Evolutionary conservation across 1,140 invertebrate species (phyloP).

Genomic region (Hypsibius dujardini): DNA sequence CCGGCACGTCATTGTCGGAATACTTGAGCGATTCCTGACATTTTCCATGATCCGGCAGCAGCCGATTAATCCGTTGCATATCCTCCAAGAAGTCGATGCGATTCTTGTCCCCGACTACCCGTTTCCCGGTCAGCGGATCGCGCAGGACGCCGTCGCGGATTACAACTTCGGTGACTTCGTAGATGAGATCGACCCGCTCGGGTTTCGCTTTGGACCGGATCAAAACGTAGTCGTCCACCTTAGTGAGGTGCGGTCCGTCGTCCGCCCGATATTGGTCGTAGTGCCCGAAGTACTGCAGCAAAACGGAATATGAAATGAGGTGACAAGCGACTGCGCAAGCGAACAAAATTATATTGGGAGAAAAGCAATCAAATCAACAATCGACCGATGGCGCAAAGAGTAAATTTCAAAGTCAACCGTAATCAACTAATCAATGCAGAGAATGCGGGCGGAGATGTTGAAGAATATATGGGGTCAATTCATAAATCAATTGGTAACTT

Average conservation of each 20-base stretch:
- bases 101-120: not conserved
- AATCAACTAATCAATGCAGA: no score
- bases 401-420: no score
- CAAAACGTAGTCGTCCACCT: slow-evolving; percentile 1
- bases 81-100: not conserved
- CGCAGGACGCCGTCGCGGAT: not conserved
- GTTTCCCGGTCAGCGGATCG: not conserved
- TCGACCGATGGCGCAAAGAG: no score
- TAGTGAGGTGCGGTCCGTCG: slow-evolving; percentile 10
- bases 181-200: not conserved
- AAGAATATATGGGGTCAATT: no score
- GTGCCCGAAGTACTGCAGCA: not conserved
- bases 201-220: not conserved
- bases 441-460: no score
- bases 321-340: no score
- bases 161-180: slow-evolving; percentile 12
- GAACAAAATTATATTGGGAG: no score
- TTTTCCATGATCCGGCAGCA: not conserved
- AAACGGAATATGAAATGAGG: not conserved
- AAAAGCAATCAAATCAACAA: no score
- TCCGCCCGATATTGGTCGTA: slow-evolving; percentile 1
- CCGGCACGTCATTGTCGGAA: not conserved
- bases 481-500: not conserved
- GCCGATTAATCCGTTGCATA: not conserved
- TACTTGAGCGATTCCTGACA: not conserved